Evolutionary conservation across 2,113 vertebrate genomes (phyloP), one percentile per base, ranked within the genome.

Genomic region (Heterotis niloticus): DNA sequence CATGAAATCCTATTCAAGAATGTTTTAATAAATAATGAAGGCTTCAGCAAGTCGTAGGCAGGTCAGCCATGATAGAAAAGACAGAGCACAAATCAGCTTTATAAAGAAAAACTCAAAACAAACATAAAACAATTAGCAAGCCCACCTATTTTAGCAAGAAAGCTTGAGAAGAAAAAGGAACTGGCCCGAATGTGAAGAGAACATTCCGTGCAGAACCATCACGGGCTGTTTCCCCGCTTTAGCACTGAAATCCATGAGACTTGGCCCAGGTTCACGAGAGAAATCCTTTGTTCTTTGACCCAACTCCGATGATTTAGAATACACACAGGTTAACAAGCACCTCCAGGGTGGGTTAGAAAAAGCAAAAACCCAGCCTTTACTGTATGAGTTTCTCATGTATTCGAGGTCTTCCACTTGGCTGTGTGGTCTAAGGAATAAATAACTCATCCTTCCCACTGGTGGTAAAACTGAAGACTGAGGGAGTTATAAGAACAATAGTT

Each of bases 161-260:
- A 20, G 54, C 34, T 64, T 52, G 10, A 57, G 23, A 72, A n/a
- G 76, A 20, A 26, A 70, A 59, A 29, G 60, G 12, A 44, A 71
- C 7, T 44, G 14, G 26, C 52, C n/a, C 64, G n/a, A 73, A 78
- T 70, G 17, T 24, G 28, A 78, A 5, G 68, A 13, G 23, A 51
- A 34, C 17, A 64, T 20, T 73, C 16, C 3, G 1, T 28, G 20
- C 52, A 10, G 68, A 64, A 17, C 14, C 34, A 9, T 60, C 72
- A 12, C 5, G 62, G 3, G n/a, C 17, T 28, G n/a, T 29, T 65
- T 5, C 24, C 16, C 34, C 62, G 26, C 23, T 79, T 72, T 64
- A 70, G 26, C 69, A 57, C 44, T 71, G 52, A 73, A 52, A 64
- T 79, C n/a, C 78, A 79, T 60, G 75, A 23, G 60, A 34, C 75